Evolutionary conservation across 2,797 vertebrate species (phyloP), one percentile per base, ranked within the genome.

Genomic region (Yasuhikotakia modesta): DNA sequence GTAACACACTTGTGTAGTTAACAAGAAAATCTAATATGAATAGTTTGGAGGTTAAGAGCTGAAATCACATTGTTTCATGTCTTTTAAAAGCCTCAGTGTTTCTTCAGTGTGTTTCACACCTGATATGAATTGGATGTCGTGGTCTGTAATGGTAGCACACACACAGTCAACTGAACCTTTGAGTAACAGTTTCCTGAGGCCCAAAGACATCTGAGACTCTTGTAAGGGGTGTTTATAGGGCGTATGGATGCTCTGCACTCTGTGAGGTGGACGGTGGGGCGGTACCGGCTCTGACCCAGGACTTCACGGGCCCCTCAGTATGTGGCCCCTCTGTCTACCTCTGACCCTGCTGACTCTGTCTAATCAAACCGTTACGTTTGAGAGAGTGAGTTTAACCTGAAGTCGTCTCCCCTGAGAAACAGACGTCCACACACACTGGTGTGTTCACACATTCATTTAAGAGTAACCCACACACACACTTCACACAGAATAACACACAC

Each of bases 341-440:
- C 43, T 63, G 75, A 73, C 75, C 78, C 67, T 5, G 12, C 32
- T 78, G 74, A 80, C 81, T 77, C 74, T 10, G 16, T 39, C 71
- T 82, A 80, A 80, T 82, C 81, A 84, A 89, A 53, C 84, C 85
- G 85, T 87, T 89, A 84, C 63, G 82, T 88, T 87, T 85, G 82
- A 90, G 88, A 80, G 87, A 90, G 89, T 81, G 88, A 89, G 84
- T 87, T 78, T 84, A 87, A 85, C 85, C 88, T 87, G 82, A 60
- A 72, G 72, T 76, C 78, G 65, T 73, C 64, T 85, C 82, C 81
- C 84, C 24, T 13, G 80, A 82, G 74, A 52, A 77, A 85, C 82
- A 88, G 79, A 87, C 81, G 77, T 73, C 84, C 76, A 65, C 78
- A 79, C 84, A 80, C 57, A 35, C 27, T 22, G 43, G 14, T 57